Conservation (phyloP, 1,140 invertebrate species). For the Drosophila sp. region DNA sequence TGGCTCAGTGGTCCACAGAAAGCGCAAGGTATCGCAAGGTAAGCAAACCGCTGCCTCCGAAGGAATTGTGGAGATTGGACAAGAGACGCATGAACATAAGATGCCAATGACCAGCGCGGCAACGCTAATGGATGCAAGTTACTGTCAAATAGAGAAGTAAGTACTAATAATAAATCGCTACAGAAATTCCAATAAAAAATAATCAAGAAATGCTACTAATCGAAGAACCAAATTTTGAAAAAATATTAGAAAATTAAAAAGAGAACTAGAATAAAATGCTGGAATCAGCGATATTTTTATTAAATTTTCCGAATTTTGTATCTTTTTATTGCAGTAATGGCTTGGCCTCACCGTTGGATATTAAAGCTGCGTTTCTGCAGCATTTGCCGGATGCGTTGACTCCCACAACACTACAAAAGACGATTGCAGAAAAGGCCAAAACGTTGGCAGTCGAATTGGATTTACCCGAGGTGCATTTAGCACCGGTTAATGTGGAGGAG, state of each 20-base stretch:
- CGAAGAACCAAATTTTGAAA: no score
- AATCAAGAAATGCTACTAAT: no score
- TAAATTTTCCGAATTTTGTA: no score
- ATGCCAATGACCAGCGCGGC: constrained; percentile 62
- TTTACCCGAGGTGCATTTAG: constrained; percentile 60
- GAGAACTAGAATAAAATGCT: no score
- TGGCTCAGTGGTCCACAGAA: constrained; percentile 23
- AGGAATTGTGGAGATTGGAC: constrained; percentile 81
- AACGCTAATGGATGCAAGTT: constrained; percentile 78
- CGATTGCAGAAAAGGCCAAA: constrained; percentile 63
- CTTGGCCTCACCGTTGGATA: constrained; percentile 61
- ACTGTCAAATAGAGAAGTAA: constrained; percentile 73
- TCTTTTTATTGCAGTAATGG: constrained; percentile 50
- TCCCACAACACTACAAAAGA: constrained; percentile 63
- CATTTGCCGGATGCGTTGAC: constrained; percentile 71
- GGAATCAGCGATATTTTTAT: no score
- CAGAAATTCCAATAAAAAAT: background rate
- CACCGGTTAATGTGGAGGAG: constrained; percentile 47
- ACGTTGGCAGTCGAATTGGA: constrained; percentile 65
- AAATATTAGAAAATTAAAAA: no score
- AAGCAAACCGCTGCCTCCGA: constrained; percentile 18
- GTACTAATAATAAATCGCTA: background rate
- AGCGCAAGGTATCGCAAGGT: constrained; percentile 31
- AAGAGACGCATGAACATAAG: constrained; percentile 55
- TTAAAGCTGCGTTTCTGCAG: constrained; percentile 53